These are phyloP conservation scores for Cataglyphis altisquamis DNA, from an alignment of 2,888 invertebrate genomes.

Conservation along the genomic window DNA sequence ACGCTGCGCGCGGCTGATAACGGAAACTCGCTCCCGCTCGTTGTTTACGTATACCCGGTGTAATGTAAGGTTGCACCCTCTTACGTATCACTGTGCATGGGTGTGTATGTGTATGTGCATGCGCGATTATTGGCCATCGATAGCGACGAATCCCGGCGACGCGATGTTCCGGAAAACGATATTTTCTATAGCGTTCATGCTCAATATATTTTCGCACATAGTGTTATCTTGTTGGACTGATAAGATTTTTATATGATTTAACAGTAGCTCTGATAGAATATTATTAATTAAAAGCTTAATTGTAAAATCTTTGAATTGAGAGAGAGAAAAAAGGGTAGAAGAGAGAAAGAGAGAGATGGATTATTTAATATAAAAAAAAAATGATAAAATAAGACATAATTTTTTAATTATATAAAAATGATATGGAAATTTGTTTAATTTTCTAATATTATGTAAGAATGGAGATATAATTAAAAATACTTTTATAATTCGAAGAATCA, in stretches of 20 bases:
- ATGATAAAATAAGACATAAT: not conserved
- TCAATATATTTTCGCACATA: slow-evolving; percentile 29
- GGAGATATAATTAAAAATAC: not conserved
- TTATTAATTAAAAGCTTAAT: not conserved
- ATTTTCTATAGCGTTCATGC: slow-evolving; percentile 23
- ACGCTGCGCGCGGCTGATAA: slow-evolving; percentile 86
- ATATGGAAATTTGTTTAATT: not conserved
- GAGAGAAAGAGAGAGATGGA: slow-evolving; percentile 11
- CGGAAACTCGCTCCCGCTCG: slow-evolving; percentile 65
- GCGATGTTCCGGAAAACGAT: slow-evolving; percentile 42
- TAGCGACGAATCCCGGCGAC: slow-evolving; percentile 62
- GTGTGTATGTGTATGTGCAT: slow-evolving; percentile 1
- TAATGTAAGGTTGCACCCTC: slow-evolving; percentile 59
- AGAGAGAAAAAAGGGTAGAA: slow-evolving; percentile 15
- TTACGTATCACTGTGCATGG: slow-evolving; percentile 36
- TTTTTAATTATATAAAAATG: not conserved
- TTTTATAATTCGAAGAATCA: not conserved
- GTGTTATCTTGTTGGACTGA: not conserved
- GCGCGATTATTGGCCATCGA: slow-evolving; percentile 73
- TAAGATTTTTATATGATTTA: slow-evolving; percentile 21
- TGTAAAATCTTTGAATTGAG: not conserved
- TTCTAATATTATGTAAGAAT: not conserved
- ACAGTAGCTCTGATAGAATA: too few relatives aligned
- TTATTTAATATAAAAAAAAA: not conserved
- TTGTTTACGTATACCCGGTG: slow-evolving; percentile 79